These are phyloP conservation scores for Neopipo cinnamomea DNA, from an alignment of 2,113 vertebrate genomes.

Conservation along the genomic window DNA sequence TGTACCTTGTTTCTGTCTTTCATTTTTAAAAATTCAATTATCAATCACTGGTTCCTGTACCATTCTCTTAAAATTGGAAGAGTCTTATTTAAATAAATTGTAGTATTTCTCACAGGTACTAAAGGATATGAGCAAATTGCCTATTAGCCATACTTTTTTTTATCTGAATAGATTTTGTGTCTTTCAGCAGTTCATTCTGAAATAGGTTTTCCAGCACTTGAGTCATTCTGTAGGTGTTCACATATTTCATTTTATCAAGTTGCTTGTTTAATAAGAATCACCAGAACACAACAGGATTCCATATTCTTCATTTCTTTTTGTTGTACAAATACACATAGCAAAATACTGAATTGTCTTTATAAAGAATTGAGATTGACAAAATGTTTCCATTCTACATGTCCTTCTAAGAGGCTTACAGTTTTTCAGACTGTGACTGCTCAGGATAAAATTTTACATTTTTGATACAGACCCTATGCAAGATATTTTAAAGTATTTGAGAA, in stretches of 20 bases:
- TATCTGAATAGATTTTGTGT: not conserved
- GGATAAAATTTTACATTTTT: not conserved
- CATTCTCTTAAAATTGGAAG: not conserved
- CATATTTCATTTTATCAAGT: not conserved
- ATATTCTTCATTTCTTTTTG: not conserved
- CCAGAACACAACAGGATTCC: not conserved
- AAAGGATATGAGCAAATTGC: not conserved
- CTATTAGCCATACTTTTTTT: not conserved
- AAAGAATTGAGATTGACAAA: not conserved
- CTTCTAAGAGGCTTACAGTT: not conserved
- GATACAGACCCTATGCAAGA: not conserved
- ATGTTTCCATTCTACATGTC: not conserved
- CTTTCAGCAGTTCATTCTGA: not conserved
- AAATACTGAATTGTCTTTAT: not conserved
- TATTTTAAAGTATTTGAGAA: not conserved
- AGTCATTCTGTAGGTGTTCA: not conserved
- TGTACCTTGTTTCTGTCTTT: not conserved
- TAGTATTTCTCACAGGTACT: not conserved
- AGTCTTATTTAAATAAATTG: not conserved
- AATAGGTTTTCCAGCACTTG: not conserved
- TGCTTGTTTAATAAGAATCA: not conserved
- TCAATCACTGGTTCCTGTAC: not conserved
- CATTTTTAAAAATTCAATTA: not conserved
- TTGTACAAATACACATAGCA: not conserved
- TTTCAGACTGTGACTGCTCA: not conserved